Evolutionary conservation across 2,888 invertebrate genomes (phyloP).

Genomic region (Miltochrista miniata): DNA sequence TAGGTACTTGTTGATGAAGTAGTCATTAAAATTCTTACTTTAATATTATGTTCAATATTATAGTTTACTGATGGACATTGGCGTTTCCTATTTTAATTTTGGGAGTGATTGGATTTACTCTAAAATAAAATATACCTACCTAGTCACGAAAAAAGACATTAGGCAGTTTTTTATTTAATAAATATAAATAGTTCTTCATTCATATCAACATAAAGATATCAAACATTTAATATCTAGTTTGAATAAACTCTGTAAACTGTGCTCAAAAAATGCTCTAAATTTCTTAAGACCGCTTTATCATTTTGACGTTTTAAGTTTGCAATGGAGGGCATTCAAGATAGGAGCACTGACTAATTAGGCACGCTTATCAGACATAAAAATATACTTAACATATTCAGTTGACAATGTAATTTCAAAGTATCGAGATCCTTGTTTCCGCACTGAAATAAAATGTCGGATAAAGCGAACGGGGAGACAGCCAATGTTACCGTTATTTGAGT

Average conservation of each 20-base stretch:
- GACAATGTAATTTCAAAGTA: slow-evolving; percentile 10
- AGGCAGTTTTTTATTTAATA: too few species aligned
- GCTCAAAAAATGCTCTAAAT: slow-evolving; percentile 1
- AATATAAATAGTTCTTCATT: too few species aligned
- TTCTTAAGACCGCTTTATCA: slow-evolving; percentile 25
- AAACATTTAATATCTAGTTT: slow-evolving; percentile 7
- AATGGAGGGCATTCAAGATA: slow-evolving; percentile 23
- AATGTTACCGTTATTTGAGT: slow-evolving; percentile 39
- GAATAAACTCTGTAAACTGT: slow-evolving; percentile 1
- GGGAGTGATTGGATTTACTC: too few species aligned
- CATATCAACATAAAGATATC: not conserved
- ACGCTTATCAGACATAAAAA: slow-evolving; percentile 11
- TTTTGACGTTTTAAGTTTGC: slow-evolving; percentile 22
- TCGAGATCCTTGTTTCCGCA: not conserved
- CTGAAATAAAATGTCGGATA: slow-evolving; percentile 21
- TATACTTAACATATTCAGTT: slow-evolving; percentile 11
- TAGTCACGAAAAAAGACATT: too few species aligned
- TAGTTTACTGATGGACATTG: too few species aligned
- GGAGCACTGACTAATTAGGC: slow-evolving; percentile 15
- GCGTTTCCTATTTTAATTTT: too few species aligned
- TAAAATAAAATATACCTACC: too few species aligned
- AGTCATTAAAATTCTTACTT: too few species aligned
- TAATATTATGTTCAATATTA: too few species aligned
- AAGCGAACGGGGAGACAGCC: slow-evolving; percentile 11
- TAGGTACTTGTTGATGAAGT: too few species aligned